Percentiles rank a stretch among this genome's conserved stretches.
These are phyloP conservation scores for Hypsibius dujardini DNA, from an alignment of 1,140 invertebrate genomes.

Conservation along the genomic window DNA sequence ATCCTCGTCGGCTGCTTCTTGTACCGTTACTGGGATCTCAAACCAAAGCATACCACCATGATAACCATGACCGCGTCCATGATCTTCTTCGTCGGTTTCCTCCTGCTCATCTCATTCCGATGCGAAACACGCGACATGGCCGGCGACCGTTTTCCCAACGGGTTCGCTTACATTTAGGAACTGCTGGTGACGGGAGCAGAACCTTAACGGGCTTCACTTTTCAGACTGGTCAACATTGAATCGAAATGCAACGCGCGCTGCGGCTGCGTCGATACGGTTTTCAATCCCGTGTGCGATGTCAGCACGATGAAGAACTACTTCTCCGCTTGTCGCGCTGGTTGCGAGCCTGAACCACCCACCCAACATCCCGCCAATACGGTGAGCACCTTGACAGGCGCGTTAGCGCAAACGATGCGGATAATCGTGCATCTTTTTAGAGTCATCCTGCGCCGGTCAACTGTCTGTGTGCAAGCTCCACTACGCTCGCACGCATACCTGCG, in stretches of 20 bases:
- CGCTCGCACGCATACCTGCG: neutral
- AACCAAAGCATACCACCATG: slow-evolving; percentile 10
- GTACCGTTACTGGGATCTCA: slow-evolving; percentile 15
- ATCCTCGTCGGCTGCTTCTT: slow-evolving; percentile 9
- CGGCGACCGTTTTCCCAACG: neutral
- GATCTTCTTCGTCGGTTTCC: slow-evolving; percentile 8
- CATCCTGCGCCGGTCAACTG: neutral
- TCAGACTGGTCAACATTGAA: neutral
- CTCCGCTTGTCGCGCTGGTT: slow-evolving; percentile 72
- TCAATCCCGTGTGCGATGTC: slow-evolving; percentile 1
- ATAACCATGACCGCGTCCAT: slow-evolving; percentile 2
- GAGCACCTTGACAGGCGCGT: no score
- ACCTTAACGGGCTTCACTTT: neutral
- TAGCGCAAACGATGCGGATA: no score
- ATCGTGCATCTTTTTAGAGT: neutral
- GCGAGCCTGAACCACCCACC: slow-evolving; percentile 41
- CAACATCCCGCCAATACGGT: no score
- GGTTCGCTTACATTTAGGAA: neutral
- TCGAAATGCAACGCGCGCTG: neutral
- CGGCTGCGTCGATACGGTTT: neutral
- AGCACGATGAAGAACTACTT: slow-evolving; percentile 52
- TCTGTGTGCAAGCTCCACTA: neutral
- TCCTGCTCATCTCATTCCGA: neutral
- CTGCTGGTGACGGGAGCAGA: neutral
- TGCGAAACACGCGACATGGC: neutral